phyloP scores from a whole-genome alignment of 2,888 invertebrate species.

The Parascotia fuliginaria region DNA sequence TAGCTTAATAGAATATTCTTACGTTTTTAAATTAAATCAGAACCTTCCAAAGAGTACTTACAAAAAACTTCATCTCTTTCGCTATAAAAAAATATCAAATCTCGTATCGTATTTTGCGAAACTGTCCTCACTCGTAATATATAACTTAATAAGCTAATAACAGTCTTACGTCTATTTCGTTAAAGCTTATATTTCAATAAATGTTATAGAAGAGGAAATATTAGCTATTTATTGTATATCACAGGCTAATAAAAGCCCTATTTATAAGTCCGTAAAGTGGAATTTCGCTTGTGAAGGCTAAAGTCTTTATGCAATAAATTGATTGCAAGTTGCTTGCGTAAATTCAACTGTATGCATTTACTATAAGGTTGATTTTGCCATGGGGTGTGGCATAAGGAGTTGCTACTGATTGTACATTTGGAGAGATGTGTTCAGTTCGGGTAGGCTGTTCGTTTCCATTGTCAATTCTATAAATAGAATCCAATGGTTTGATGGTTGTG shows the following conservation, averaged over 20 bases:
- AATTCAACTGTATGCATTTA: slow-evolving; percentile 23
- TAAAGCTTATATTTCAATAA: slow-evolving; percentile 8
- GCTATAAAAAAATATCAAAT: slow-evolving; percentile 40
- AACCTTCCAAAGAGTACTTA: background rate
- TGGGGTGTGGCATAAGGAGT: slow-evolving; percentile 59
- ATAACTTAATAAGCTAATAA: slow-evolving; percentile 6
- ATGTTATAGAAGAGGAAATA: slow-evolving; percentile 22
- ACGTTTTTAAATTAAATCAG: background rate
- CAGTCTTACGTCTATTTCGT: fast-evolving
- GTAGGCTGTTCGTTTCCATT: slow-evolving; percentile 65
- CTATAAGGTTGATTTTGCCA: slow-evolving; percentile 45
- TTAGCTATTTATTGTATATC: slow-evolving; percentile 18
- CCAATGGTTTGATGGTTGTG: slow-evolving; percentile 3
- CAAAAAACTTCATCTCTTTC: background rate
- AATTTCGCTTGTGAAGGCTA: background rate
- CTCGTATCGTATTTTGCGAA: slow-evolving; percentile 25
- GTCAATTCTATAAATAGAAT: slow-evolving; percentile 44
- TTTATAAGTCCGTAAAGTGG: fast-evolving
- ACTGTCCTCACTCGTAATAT: slow-evolving; percentile 20
- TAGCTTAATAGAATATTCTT: background rate
- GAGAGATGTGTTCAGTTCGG: slow-evolving; percentile 52
- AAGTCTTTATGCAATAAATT: slow-evolving; percentile 52
- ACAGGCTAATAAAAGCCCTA: slow-evolving; percentile 16
- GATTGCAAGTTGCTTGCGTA: slow-evolving; percentile 21
- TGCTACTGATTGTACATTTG: slow-evolving; percentile 62